Evolutionary conservation across 2,797 vertebrate genomes (phyloP).

Genomic region (Oreochromis grahami): DNA sequence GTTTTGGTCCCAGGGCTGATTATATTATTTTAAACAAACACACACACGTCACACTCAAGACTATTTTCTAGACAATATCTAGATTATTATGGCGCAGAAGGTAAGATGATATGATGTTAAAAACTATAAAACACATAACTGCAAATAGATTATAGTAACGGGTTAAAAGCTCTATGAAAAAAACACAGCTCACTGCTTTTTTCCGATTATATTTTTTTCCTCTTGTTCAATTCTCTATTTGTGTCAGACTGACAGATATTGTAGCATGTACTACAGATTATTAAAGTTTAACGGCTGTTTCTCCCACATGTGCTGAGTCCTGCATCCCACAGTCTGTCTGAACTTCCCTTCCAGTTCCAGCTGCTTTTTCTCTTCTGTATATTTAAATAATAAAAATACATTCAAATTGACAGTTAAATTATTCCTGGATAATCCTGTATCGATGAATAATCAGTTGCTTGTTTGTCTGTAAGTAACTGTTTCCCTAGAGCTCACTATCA

Average conservation of each 20-base stretch:
- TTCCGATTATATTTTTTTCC: neutral
- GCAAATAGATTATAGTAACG: neutral
- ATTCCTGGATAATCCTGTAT: neutral
- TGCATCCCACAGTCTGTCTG: neutral
- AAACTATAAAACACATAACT: neutral
- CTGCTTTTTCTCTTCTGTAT: neutral
- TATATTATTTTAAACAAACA: neutral
- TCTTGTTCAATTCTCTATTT: neutral
- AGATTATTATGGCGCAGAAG: neutral
- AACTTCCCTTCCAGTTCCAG: neutral
- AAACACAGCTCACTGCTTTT: rapidly evolving
- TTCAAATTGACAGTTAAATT: neutral
- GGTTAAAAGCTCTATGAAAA: neutral
- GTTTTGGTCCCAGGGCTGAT: neutral
- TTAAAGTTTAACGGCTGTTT: neutral
- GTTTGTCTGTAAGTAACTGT: neutral
- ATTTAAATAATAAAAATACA: neutral
- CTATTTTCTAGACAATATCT: neutral
- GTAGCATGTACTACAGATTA: neutral
- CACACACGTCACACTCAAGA: neutral
- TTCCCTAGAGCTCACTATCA: neutral
- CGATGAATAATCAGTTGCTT: neutral
- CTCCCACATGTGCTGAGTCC: neutral
- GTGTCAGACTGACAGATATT: neutral
- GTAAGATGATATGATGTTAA: neutral